Evolutionary conservation across 2,888 invertebrate genomes (phyloP), one percentile per base, ranked within the genome.

Genomic region (Ceriagrion tenellum): DNA sequence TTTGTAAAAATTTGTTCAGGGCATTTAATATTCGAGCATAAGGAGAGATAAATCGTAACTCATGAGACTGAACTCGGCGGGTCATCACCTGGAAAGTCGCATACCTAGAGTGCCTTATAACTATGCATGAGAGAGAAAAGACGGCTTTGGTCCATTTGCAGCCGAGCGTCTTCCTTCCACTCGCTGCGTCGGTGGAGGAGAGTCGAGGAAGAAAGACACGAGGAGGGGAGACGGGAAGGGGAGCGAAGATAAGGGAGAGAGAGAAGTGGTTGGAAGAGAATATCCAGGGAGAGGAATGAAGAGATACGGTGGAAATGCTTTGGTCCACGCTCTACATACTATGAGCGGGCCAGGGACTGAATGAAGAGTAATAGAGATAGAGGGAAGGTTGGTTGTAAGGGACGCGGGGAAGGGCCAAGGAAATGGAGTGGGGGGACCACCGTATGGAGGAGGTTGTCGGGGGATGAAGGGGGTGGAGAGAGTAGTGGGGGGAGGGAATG

Each of bases 221-320:
- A 20, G 23, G 18, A 8, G 69, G 81, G 35, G 6, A 16, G 35
- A 81, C 2, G 30, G 18, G 18, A 35, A 35, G 35, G n/a, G 2
- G 35, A 81, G 81, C 16, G 81, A 47, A 47, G 47, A 47, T 47
- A 8, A 47, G 47, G 47, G 47, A 47, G 47, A 8, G 47, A 47
- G 47, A 8, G 47, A 47, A 8, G 8, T 4, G 26, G 35, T 59
- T 35, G 81, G 81, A 35, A 12, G 81, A 81, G 81, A 81, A 81
- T 81, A 81, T 30, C 81, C 81, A 35, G 81, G 81, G 35, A 35
- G 81, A 81, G 81, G 81, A 81, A 81, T 81, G 81, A 81, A 81
- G 81, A 81, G 81, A 81, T 81, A 81, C 81, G 81, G 81, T 35
- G 81, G 30, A n/a, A 81, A 81, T 81, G 81, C 81, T 81, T 81